Percentiles rank a stretch among this genome's conserved stretches.
These are phyloP conservation scores for Poicephalus meyeri DNA, from an alignment of 2,113 vertebrate genomes.

Conservation along the genomic window DNA sequence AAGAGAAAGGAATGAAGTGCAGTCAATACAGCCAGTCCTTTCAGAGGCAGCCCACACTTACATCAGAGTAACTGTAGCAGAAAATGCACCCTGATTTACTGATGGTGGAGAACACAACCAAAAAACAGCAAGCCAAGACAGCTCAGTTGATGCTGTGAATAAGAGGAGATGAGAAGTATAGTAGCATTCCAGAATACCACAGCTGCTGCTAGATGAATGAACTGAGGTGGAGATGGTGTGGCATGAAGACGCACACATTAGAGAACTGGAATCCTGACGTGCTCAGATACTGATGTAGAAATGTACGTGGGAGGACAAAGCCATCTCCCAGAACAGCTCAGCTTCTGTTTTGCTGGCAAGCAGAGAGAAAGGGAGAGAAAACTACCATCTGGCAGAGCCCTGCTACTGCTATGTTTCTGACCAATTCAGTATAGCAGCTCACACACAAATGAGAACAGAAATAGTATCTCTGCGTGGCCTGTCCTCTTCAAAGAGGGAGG, in stretches of 20 bases:
- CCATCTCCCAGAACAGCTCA: neutral
- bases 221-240: neutral
- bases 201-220: neutral
- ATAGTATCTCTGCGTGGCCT: neutral
- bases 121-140: neutral
- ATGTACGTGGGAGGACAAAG: neutral
- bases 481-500: neutral
- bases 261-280: neutral
- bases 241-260: neutral
- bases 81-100: neutral
- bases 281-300: neutral
- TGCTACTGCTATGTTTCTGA: neutral
- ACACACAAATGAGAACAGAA: neutral
- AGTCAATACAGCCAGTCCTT: neutral
- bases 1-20: neutral
- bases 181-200: neutral
- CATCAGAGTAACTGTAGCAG: neutral
- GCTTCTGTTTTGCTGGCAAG: neutral
- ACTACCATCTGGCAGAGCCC: conserved; percentile 8
- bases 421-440: neutral
- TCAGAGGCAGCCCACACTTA: neutral
- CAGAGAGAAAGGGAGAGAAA: neutral
- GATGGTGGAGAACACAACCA: neutral
- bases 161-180: neutral
- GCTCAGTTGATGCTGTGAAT: neutral